These are phyloP conservation scores for Pelochelys cantorii DNA, from an alignment of 2,797 vertebrate species.

Conservation along the genomic window DNA sequence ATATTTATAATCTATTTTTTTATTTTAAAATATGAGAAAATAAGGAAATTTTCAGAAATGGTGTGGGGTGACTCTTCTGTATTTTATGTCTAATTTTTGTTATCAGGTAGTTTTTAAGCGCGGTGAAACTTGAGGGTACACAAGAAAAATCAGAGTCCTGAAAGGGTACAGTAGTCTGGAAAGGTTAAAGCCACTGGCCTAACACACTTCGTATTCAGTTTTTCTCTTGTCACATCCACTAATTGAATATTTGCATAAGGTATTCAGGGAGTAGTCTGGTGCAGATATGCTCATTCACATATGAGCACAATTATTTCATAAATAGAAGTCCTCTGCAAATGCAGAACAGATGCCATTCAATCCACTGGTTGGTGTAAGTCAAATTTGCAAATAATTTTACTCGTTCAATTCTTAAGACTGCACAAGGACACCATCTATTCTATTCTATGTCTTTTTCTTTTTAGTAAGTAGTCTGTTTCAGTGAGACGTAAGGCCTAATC, in stretches of 20 bases:
- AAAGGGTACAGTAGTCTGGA: no score
- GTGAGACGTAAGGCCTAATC: background rate
- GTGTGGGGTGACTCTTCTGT: no score
- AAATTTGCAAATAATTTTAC: background rate
- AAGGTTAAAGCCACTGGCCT: background rate
- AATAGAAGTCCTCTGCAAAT: background rate
- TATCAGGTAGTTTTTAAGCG: no score
- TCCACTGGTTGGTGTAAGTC: background rate
- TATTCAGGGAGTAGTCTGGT: background rate
- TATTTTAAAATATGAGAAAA: no score
- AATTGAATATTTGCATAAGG: background rate
- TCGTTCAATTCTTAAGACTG: background rate
- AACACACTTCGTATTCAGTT: background rate
- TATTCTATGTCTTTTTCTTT: background rate
- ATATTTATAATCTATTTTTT: no score
- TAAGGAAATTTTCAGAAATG: no score
- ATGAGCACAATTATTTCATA: background rate
- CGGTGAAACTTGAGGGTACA: no score
- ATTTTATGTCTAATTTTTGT: no score
- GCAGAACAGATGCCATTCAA: background rate
- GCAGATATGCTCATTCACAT: background rate
- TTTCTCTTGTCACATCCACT: background rate
- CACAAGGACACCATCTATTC: background rate
- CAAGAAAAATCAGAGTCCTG: no score
- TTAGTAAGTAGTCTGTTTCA: background rate